These are phyloP conservation scores for Cyaniris semiargus DNA, from an alignment of 2,888 invertebrate species.

Conservation along the genomic window DNA sequence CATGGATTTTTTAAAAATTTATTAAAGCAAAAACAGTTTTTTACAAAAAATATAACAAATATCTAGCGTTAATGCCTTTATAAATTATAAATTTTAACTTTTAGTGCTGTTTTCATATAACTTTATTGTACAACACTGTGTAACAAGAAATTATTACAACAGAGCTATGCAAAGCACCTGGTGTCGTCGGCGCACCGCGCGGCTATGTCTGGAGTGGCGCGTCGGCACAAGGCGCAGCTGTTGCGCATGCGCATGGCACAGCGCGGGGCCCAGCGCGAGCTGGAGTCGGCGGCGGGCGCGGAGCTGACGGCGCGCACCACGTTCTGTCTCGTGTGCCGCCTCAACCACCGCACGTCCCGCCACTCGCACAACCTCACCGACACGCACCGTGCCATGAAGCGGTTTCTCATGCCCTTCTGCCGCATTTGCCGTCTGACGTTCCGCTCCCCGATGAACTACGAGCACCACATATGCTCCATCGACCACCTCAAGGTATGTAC, in stretches of 20 bases:
- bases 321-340: conserved; percentile 87
- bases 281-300: conserved; percentile 85
- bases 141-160: conserved; percentile 28
- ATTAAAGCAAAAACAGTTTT: too few relatives aligned
- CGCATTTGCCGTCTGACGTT: conserved; percentile 88
- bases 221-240: conserved; percentile 86
- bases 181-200: conserved; percentile 85
- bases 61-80: too few relatives aligned
- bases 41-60: too few relatives aligned
- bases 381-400: conserved; percentile 91
- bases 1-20: too few relatives aligned
- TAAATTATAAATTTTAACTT: too few relatives aligned
- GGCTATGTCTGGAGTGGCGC: conserved; percentile 86
- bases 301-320: conserved; percentile 82
- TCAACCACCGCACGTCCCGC: conserved; percentile 88
- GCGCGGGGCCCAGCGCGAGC: conserved; percentile 88
- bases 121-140: too few relatives aligned
- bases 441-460: conserved; percentile 91
- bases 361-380: conserved; percentile 89
- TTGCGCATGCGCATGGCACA: conserved; percentile 89
- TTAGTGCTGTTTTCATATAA: too few relatives aligned
- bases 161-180: conserved; percentile 88
- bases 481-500: conserved; percentile 88
- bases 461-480: conserved; percentile 90
- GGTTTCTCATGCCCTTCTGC: conserved; percentile 91